Evolutionary conservation across 1,140 invertebrate species (phyloP), one percentile per base, ranked within the genome.

Genomic region (Bemisia tabaci): DNA sequence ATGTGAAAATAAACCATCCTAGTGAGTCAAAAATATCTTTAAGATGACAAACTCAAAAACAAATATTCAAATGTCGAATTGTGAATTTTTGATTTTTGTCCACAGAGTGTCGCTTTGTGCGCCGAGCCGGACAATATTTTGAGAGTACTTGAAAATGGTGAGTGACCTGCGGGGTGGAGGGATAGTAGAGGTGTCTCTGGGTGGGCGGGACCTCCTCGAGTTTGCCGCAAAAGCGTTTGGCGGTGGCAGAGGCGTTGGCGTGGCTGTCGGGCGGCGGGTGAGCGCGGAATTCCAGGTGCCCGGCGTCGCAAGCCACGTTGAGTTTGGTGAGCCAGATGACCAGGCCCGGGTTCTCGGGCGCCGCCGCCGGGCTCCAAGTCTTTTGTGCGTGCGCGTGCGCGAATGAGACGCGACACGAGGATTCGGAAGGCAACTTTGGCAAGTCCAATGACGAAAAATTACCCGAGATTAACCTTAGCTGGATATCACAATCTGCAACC

Each of bases 261-360:
- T 11, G 62, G 12, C 21, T 61, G 22, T 5, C 22, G 25, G 12
- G n/a, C 60, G 12, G n/a, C n/a, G n/a, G n/a, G 33, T 61, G 22
- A 61, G 23, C 17, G 11, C 21, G n/a, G 33, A 68, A 68, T 21
- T 64, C 33, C 2, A 85, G 82, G 25, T 83, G 79, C 22, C 77
- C 83, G 22, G 72, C 73, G 27, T 77, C 71, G 74, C 85, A 86
- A 12, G 83, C 83, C 2, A 85, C 81, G 75, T 86, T 86, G 22
- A 86, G 77, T 62, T 83, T 80, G 60, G 77, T 80, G 0, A 87
- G 76, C 68, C 83, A 81, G 23, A 85, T 71, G 22, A 86, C 78
- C 25, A 85, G 73, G 64, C 83, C 67, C 22, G 60, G 26, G 25
- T 27, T 26, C 61, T n/a, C 22, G 60, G 59, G 24, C 23, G 1